Conservation (phyloP, 2,888 invertebrate genomes). For the Xanthia icteritia region DNA sequence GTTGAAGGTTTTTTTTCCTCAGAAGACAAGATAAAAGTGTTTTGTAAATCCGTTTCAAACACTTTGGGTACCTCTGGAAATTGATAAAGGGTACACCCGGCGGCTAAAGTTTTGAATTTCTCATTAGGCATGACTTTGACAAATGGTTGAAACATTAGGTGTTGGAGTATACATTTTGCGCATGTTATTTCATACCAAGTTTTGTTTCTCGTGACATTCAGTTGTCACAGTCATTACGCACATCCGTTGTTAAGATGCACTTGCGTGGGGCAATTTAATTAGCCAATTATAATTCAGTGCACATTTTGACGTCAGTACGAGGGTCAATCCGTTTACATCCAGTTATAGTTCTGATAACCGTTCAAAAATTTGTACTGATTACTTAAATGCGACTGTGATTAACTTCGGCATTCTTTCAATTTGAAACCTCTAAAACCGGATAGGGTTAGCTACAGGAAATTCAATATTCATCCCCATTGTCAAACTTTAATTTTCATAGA, state of each 20-base stretch:
- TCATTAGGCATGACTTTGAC: slow-evolving; percentile 54
- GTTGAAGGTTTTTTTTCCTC: slow-evolving; percentile 28
- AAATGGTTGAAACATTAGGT: slow-evolving; percentile 49
- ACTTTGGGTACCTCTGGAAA: slow-evolving; percentile 35
- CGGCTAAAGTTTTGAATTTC: slow-evolving; percentile 27
- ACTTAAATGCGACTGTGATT: slow-evolving; percentile 10
- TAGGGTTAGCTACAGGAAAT: slow-evolving; percentile 33
- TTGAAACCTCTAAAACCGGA: slow-evolving; percentile 1
- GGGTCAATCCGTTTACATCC: slow-evolving; percentile 65
- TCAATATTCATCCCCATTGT: slow-evolving; percentile 37
- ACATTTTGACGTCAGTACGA: slow-evolving; percentile 73
- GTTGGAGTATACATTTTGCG: slow-evolving; percentile 46
- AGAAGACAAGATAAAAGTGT: slow-evolving; percentile 38
- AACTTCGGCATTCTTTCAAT: background rate
- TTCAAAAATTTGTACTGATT: slow-evolving; percentile 21
- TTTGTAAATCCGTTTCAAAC: slow-evolving; percentile 41
- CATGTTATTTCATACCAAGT: slow-evolving; percentile 41
- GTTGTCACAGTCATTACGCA: slow-evolving; percentile 81
- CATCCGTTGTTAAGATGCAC: slow-evolving; percentile 85
- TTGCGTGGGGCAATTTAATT: slow-evolving; percentile 85
- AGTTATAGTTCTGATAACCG: slow-evolving; percentile 52
- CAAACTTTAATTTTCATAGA: slow-evolving; percentile 24
- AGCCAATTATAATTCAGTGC: slow-evolving; percentile 76
- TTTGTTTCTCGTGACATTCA: slow-evolving; percentile 71
- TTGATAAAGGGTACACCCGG: slow-evolving; percentile 29